Base-by-base conservation (phyloP, 2,797 vertebrate species). In the Sebastes nivosus region DNA sequence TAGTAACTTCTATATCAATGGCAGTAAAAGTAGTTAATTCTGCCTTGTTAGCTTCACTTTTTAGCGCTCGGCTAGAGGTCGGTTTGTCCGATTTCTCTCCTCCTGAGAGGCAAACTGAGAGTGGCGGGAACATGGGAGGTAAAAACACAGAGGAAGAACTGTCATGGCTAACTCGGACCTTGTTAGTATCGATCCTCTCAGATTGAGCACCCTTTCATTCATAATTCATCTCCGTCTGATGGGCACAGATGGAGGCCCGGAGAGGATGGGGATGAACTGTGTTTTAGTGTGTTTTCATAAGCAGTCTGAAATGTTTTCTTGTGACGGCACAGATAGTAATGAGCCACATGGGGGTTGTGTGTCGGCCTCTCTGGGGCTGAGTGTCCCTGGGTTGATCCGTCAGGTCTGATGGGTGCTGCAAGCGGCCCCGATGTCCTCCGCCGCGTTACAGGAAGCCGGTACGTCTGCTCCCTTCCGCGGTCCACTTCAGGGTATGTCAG, bases 181-280 rank as follows among this genome's bases (percentile, higher is more conserved):
- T 91, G 92, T 95, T 96, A 94, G 92, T 86, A 95, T 95, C 61
- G 95, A 96, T 96, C 87, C 80, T 75, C 85, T 81, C 87, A 75
- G 92, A 93, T 91, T 76, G 92, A 94, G 90, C 87, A 82, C 88
- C 90, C 91, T 89, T 92, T 93, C 92, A 93, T 95, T 88, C 88
- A 92, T 95, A 94, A 95, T 95, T 94, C 89, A 95, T 94, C 93
- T 77, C 66, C 3, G 77, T 87, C 88, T 91, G 87, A 90, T 89
- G 88, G 76, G 77, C 80, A 70, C 82, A 72, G 77, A 80, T 79
- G 77, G 77, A 75, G 81, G 80, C 11, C 11, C 81, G 81, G 30
- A 65, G 77, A 34, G 73, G 84, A 52, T 34, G 54, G 80, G 65
- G 65, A 58, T 58, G 63, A 80, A 30, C 72, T 84, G 67, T 52